Evolutionary conservation across 2,888 invertebrate genomes (phyloP).

Genomic region (Scaptodrosophila latifasciaeformis): DNA sequence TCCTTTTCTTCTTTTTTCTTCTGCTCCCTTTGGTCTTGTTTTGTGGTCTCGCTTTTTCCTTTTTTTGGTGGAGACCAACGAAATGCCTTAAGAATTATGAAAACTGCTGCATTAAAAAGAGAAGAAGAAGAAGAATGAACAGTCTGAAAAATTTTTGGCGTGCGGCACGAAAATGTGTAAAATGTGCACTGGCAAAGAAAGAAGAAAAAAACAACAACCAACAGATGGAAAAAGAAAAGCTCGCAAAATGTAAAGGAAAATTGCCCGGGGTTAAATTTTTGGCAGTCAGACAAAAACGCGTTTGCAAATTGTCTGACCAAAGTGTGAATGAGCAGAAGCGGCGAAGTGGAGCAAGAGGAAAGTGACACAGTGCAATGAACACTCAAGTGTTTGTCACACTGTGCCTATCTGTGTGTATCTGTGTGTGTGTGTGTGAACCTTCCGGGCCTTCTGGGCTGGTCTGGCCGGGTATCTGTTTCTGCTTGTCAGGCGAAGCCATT

Average conservation of each 20-base stretch:
- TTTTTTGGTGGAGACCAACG: slow-evolving; percentile 16
- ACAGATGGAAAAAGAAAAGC: slow-evolving; percentile 3
- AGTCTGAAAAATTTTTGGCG: slow-evolving; percentile 52
- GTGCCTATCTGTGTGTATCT: too few relatives aligned
- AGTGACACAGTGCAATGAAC: slow-evolving; percentile 55
- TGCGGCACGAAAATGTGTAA: slow-evolving; percentile 59
- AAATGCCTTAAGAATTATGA: slow-evolving; percentile 63
- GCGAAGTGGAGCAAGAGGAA: neutral
- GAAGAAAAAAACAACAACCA: slow-evolving; percentile 14
- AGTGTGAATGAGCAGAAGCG: neutral
- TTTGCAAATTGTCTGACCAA: slow-evolving; percentile 62
- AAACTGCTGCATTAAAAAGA: slow-evolving; percentile 54
- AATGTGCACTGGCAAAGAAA: slow-evolving; percentile 11
- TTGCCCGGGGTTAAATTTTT: slow-evolving; percentile 65
- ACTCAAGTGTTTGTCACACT: slow-evolving; percentile 52
- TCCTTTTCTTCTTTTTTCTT: too few relatives aligned
- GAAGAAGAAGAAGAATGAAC: slow-evolving; percentile 45
- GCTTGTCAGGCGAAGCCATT: slow-evolving; percentile 35
- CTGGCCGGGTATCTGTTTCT: slow-evolving; percentile 40
- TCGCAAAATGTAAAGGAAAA: too few relatives aligned
- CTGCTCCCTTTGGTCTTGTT: slow-evolving; percentile 5
- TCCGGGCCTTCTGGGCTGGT: slow-evolving; percentile 7
- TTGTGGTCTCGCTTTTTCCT: neutral
- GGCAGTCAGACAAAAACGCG: slow-evolving; percentile 48
- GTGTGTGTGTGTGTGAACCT: too few relatives aligned